Base-by-base conservation (phyloP, 1,140 invertebrate species). In the Periplaneta americana region DNA sequence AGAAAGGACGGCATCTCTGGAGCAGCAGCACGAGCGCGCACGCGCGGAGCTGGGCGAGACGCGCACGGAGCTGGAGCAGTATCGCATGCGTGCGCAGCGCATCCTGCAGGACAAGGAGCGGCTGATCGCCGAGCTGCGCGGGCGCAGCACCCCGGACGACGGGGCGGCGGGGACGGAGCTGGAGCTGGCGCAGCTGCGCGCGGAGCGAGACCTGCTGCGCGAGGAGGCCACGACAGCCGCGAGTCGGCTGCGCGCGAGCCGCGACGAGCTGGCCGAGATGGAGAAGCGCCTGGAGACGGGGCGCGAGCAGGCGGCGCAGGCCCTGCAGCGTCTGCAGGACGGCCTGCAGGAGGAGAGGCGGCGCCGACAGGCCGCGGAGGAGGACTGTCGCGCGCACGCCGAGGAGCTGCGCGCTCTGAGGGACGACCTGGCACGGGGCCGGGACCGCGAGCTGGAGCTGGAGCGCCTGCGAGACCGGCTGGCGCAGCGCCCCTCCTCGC, bases 51-150 rank as follows among this genome's bases (percentile, higher is more conserved):
- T 92, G 28, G 87, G 87, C 75, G 87, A 89, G 22, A 88, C 91
- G 74, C 91, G 92, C 83, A 90, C 89, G 32, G 94, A 94, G 85
- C 88, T 93, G 78, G 90, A 92, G 83, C 92, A 94, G 82, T 95
- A 96, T 86, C 92, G 92, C 86, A 88, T 88, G 10, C 90, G 93
- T 84, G 95, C 95, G 11, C 90, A 95, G 80, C 92, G 92, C 84
- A 95, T 95, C 80, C 87, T 97, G 31, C 91, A 94, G 87, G 93
- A 94, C 82, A 96, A 96, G 87, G 95, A 96, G 84, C 91, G 92
- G 83, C 86, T 96, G 22, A 96, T 96, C 82, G 85, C 90, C 18
- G 92, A 92, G 85, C 87, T 96, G 18, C 92, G 91, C 84, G 48
- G 48, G 22, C 48, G 22, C 22, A 66, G 22, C 48, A 66, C 11